Conservation (phyloP, 2,113 vertebrate species). For the Dipodomys stephensi region DNA sequence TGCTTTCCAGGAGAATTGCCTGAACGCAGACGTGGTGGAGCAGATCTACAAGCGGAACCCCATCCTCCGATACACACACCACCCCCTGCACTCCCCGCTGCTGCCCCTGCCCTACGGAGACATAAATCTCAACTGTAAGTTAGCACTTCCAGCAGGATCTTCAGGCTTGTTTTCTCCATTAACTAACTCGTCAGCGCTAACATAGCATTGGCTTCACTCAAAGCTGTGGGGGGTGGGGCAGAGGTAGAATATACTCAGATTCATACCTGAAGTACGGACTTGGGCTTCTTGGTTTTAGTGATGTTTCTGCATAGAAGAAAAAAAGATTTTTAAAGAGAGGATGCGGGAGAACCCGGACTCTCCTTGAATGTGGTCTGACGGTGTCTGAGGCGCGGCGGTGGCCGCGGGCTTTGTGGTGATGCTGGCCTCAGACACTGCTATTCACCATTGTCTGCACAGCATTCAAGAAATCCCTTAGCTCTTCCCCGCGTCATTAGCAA, state of each 20-base stretch:
- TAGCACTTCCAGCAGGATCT: accelerated
- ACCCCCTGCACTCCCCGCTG: constrained; percentile 94
- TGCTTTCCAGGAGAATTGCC: constrained; percentile 94
- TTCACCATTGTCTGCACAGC: neutral
- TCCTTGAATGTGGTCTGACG: accelerated
- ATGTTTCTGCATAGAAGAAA: neutral
- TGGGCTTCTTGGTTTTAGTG: too few relatives aligned
- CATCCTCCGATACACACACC: constrained; percentile 96
- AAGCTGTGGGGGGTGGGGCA: neutral
- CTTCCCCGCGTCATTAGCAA: too few relatives aligned
- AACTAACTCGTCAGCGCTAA: neutral
- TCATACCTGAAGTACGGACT: neutral
- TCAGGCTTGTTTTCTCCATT: neutral
- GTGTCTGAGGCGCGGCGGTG: neutral
- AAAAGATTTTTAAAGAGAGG: too few relatives aligned
- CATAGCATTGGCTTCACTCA: neutral
- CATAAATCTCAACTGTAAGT: constrained; percentile 92
- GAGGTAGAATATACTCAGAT: neutral
- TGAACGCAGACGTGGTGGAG: constrained; percentile 96
- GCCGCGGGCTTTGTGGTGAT: too few relatives aligned
- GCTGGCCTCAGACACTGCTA: neutral
- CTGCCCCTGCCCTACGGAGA: constrained; percentile 97
- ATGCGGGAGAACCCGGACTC: accelerated
- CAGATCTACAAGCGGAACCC: constrained; percentile 98
- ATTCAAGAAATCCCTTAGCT: neutral